Evolutionary conservation across 2,113 vertebrate species (phyloP).

Genomic region (Semnornis frantzii): DNA sequence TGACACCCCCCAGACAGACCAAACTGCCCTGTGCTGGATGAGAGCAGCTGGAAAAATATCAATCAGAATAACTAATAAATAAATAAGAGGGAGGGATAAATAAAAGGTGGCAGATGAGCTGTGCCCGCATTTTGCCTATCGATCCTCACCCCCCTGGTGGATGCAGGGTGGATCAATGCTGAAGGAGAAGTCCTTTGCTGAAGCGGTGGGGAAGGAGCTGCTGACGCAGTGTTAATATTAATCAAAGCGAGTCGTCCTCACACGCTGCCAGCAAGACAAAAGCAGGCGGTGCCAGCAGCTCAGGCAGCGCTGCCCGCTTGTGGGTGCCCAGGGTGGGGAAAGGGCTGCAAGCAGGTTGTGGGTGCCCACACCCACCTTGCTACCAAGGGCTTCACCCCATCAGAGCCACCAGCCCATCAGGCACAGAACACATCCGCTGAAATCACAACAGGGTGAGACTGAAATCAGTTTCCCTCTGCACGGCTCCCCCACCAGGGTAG

Average conservation of each 20-base stretch:
- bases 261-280: slow-evolving; percentile 31
- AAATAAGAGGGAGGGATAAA: slow-evolving; percentile 51
- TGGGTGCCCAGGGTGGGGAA: not conserved
- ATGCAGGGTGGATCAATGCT: slow-evolving; percentile 59
- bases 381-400: rapidly evolving
- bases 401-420: not conserved
- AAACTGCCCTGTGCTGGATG: not conserved
- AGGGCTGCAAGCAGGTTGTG: rapidly evolving
- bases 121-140: slow-evolving; percentile 44
- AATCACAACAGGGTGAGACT: rapidly evolving
- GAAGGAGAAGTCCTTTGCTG: slow-evolving; percentile 36
- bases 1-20: slow-evolving; percentile 38
- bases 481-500: not conserved
- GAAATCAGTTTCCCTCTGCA: not conserved
- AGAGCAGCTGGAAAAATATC: not conserved
- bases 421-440: not conserved
- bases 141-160: slow-evolving; percentile 43
- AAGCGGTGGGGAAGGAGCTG: not conserved
- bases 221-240: slow-evolving; percentile 5
- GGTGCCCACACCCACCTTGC: not conserved
- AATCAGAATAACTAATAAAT: slow-evolving; percentile 17
- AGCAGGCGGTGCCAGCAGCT: not conserved
- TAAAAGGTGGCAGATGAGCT: not conserved
- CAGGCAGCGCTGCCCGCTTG: rapidly evolving
- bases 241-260: not conserved